Evolutionary conservation across 2,113 vertebrate species (phyloP).

Genomic region (Sylvilagus bachmani): DNA sequence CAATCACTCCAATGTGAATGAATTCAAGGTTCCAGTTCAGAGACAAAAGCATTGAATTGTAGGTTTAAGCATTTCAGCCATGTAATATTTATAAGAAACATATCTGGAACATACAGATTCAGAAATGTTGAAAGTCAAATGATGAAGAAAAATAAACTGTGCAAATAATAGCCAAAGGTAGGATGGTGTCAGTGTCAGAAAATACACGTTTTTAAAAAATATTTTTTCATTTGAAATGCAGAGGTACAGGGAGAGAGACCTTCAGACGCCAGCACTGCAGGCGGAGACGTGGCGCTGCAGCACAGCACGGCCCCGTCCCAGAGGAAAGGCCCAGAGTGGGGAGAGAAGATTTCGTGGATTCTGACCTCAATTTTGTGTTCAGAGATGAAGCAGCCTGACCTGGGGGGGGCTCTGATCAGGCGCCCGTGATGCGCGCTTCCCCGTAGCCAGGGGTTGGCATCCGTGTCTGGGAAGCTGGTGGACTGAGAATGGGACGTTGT

Average conservation of each 20-base stretch:
- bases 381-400: not conserved
- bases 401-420: not conserved
- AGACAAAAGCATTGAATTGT: not conserved
- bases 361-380: not conserved
- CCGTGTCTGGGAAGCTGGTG: not conserved
- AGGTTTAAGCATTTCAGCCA: not conserved
- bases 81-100: not conserved
- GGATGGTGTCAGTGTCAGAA: not conserved
- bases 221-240: no score
- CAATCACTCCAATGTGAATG: not conserved
- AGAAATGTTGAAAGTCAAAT: conserved; percentile 36
- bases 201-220: no score
- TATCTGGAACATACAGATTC: not conserved
- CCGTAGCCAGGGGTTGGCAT: no score
- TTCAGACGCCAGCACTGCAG: no score
- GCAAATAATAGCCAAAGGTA: not conserved
- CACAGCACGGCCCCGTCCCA: no score
- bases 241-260: no score
- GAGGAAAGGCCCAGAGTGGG: not conserved
- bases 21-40: not conserved
- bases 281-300: no score
- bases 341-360: not conserved
- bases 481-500: not conserved
- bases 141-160: not conserved
- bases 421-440: rapidly evolving